These are phyloP conservation scores for Pantherophis guttatus DNA, from an alignment of 2,113 vertebrate species.

Conservation along the genomic window DNA sequence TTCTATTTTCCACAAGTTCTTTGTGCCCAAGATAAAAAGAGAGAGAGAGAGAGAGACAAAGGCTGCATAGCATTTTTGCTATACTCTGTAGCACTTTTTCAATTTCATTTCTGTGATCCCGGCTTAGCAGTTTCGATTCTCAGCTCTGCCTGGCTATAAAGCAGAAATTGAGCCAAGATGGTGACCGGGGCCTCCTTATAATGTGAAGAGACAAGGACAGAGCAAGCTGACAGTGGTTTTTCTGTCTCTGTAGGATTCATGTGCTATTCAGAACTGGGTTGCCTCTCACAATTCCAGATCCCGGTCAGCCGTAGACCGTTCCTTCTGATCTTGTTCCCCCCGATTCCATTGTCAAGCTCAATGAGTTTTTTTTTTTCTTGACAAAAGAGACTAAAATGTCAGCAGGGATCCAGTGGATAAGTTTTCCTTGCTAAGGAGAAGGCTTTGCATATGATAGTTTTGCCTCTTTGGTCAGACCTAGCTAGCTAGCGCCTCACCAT, in stretches of 20 bases:
- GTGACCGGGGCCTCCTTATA: not conserved
- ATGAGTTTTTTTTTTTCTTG: not conserved
- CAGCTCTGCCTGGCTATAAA: not conserved
- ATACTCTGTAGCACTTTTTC: not conserved
- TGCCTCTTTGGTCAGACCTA: not conserved
- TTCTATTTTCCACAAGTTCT: not conserved
- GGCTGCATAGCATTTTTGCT: not conserved
- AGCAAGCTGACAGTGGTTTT: not conserved
- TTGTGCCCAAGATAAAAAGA: not conserved
- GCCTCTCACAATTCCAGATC: not conserved
- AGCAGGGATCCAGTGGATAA: not conserved
- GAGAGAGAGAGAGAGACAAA: not conserved
- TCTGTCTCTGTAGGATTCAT: not conserved
- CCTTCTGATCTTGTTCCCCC: not conserved
- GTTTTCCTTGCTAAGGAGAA: not conserved
- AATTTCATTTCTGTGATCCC: not conserved
- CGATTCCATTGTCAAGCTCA: constrained; percentile 10
- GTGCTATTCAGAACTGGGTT: not conserved
- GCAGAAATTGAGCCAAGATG: not conserved
- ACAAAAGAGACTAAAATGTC: constrained; percentile 8
- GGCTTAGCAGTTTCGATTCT: not conserved
- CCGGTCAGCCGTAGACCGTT: not conserved
- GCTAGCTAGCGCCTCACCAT: not conserved
- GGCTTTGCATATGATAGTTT: not conserved
- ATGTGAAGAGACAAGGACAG: not conserved